Evolutionary conservation across 1,140 invertebrate species (phyloP).

Genomic region (Dermatophagoides farinae): DNA sequence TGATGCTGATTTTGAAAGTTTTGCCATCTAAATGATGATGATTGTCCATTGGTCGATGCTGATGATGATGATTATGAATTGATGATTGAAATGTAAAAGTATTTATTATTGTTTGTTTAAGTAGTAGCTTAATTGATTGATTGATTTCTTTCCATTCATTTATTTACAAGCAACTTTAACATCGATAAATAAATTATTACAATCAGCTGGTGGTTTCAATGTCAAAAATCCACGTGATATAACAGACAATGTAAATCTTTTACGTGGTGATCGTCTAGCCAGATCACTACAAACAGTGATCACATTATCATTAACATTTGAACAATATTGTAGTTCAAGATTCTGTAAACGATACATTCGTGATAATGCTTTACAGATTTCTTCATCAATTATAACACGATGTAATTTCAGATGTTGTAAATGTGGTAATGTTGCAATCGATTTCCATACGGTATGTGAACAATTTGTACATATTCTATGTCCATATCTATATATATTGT

Average conservation of each 20-base stretch:
- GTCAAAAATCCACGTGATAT: constrained; percentile 1
- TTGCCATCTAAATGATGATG: too few species aligned
- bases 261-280: not conserved
- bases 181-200: constrained; percentile 6
- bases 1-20: too few species aligned
- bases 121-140: too few species aligned
- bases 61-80: too few species aligned
- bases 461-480: constrained; percentile 6
- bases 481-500: constrained; percentile 4
- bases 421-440: not conserved
- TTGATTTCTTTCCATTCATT: too few species aligned
- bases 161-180: constrained; percentile 1
- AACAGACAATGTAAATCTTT: not conserved
- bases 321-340: constrained; percentile 11
- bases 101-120: too few species aligned
- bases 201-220: not conserved
- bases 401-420: constrained; percentile 2
- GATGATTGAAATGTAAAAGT: too few species aligned
- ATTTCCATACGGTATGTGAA: not conserved
- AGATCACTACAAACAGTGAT: not conserved
- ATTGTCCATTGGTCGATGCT: too few species aligned
- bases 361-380: constrained; percentile 4
- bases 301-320: constrained; percentile 9
- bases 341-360: not conserved
- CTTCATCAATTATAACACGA: constrained; percentile 9